Base-by-base conservation (phyloP, 2,797 vertebrate species). In the Harpagifer antarcticus region DNA sequence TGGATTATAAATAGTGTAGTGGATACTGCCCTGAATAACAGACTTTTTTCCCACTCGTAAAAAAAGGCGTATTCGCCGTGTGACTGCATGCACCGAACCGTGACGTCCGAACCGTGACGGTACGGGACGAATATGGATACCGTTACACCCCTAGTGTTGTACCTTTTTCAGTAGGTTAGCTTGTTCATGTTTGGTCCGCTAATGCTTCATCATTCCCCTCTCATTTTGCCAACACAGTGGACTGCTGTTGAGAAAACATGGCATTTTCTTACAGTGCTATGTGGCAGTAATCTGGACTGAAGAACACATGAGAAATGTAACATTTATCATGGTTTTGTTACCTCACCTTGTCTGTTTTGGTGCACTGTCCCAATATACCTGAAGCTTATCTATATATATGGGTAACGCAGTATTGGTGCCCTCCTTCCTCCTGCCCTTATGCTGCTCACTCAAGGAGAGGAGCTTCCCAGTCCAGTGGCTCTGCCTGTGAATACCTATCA, bases 401-500 rank as follows among this genome's bases (percentile, higher is more conserved):
- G 78, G 50, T 63, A 13, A 76, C 66, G 70, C 69, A 45, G 57
- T 31, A 20, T 23, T 49, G 63, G 53, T 74, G 57, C 81, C 79
- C 79, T 60, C 27, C 78, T 54, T 56, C 52, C 79, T 68, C 70
- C 19, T 68, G 74, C 74, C 85, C 86, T 83, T 72, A 81, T 60
- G 78, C 77, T 77, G 78, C 82, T 87, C 78, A 61, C 88, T 92
- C 83, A 80, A 88, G 85, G 78, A 90, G 82, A 78, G 83, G 64
- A 83, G 79, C 78, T 87, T 81, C 89, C 76, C 86, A 83, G 86
- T 92, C 89, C 86, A 83, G 71, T 87, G 84, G 85, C 76, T 81
- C 88, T 71, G 75, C 53, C 74, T 16, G 86, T 95, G 92, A 95
- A 95, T 93, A 88, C 88, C 74, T 80, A 90, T 91, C 92, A 93